Conservation (phyloP, 2,113 vertebrate genomes). For the Campylomormyrus tamandua region DNA sequence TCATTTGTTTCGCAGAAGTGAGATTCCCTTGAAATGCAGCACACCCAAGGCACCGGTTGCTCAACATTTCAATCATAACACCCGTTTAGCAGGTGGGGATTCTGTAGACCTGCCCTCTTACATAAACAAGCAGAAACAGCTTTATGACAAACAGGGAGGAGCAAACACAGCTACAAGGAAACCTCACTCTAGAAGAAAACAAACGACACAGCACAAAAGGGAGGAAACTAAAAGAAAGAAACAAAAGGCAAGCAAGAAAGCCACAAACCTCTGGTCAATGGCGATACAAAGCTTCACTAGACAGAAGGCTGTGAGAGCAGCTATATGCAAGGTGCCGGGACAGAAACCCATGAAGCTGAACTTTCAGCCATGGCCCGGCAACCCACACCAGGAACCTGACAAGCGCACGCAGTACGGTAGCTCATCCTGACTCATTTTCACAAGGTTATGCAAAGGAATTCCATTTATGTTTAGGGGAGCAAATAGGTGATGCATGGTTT, state of each 20-base stretch:
- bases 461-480: background rate
- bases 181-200: slow-evolving; percentile 5
- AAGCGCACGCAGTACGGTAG: background rate
- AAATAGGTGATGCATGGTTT: background rate
- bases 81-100: background rate
- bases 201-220: background rate
- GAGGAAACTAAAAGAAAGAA: background rate
- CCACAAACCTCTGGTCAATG: background rate
- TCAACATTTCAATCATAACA: slow-evolving; percentile 3
- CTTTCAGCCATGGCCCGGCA: background rate
- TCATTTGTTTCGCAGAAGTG: background rate
- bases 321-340: background rate
- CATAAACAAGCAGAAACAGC: background rate
- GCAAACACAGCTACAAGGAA: background rate
- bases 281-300: background rate
- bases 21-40: background rate
- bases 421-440: background rate
- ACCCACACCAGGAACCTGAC: background rate
- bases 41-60: background rate
- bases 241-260: slow-evolving; percentile 1
- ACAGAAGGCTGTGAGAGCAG: background rate
- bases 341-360: background rate
- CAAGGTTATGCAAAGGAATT: background rate
- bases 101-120: background rate
- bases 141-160: background rate